Conservation (phyloP, 2,888 invertebrate species). For the Pocota personata region DNA sequence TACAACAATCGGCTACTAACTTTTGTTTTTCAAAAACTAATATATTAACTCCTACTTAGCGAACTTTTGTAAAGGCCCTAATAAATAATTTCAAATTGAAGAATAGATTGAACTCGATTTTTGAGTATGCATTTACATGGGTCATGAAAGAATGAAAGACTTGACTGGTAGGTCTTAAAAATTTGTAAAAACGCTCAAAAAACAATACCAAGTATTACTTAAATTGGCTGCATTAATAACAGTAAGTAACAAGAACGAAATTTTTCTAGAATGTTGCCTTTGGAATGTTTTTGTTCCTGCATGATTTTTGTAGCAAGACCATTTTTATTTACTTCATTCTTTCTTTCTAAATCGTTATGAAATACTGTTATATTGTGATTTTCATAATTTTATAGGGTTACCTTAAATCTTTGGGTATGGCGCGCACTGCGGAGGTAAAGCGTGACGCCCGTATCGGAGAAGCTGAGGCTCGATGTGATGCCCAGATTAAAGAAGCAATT, state of each 20-base stretch:
- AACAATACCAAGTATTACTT: neutral
- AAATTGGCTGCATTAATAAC: conserved; percentile 9
- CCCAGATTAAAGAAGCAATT: conserved; percentile 90
- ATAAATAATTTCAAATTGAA: no score
- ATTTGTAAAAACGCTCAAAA: neutral
- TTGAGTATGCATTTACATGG: no score
- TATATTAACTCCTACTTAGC: no score
- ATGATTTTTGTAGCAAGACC: neutral
- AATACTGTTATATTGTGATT: conserved; percentile 19
- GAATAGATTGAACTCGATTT: neutral
- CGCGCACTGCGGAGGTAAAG: conserved; percentile 96
- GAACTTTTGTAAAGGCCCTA: neutral
- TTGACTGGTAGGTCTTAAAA: neutral
- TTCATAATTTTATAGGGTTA: conserved; percentile 84
- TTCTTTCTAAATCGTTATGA: neutral
- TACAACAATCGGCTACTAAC: no score
- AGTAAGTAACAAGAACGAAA: conserved; percentile 34
- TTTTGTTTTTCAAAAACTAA: no score
- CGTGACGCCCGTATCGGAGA: conserved; percentile 98
- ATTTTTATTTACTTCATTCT: neutral
- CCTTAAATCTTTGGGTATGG: conserved; percentile 96
- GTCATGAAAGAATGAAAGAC: neutral
- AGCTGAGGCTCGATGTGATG: conserved; percentile 96
- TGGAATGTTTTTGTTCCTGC: conserved; percentile 18
- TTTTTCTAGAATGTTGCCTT: conserved; percentile 6